Evolutionary conservation across 2,888 invertebrate species (phyloP), one percentile per base, ranked within the genome.

Genomic region (Mythimna impura): DNA sequence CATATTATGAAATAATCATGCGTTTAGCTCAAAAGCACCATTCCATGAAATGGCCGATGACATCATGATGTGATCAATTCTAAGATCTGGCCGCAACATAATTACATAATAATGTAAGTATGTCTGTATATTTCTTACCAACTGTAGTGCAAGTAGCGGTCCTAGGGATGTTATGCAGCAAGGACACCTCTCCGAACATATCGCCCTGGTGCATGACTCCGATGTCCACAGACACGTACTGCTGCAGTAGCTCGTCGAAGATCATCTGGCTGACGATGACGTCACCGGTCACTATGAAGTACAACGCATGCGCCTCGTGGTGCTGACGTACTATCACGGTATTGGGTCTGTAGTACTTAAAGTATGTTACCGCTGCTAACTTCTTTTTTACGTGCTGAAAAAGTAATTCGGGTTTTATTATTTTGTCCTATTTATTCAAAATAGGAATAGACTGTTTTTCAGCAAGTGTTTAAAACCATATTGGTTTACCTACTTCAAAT

Each of bases 171-270:
- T 96, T 95, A 82, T 97, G 97, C 67, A 97, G 89, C 55, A 97
- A 89, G 0, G 97, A 97, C 20, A 97, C 96, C 91, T 97, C 97
- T 0, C 97, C 98, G 84, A 97, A 97, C 95, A 97, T 97, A 69
- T 97, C 97, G 0, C 97, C 97, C 0, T 96, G 80, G 36, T 94
- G 95, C 91, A 97, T 94, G 0, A 88, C 88, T 8, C 97, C 97
- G 12, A 97, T 91, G 22, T 97, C 96, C 25, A 94, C 91, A 0
- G 95, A 95, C 1, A 96, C 88, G 62, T 92, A 84, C 85, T 95
- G 90, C 22, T 96, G 93, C 2, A 96, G 86, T 36, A 97, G 87
- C 69, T 95, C 95, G 81, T 97, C 97, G 73, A 89, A 96, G 1
- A 94, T 87, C 85, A 93, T 90, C 72, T 96, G 96, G 61, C 96